These are phyloP conservation scores for Operophtera brumata DNA, from an alignment of 2,888 invertebrate genomes.

Conservation along the genomic window DNA sequence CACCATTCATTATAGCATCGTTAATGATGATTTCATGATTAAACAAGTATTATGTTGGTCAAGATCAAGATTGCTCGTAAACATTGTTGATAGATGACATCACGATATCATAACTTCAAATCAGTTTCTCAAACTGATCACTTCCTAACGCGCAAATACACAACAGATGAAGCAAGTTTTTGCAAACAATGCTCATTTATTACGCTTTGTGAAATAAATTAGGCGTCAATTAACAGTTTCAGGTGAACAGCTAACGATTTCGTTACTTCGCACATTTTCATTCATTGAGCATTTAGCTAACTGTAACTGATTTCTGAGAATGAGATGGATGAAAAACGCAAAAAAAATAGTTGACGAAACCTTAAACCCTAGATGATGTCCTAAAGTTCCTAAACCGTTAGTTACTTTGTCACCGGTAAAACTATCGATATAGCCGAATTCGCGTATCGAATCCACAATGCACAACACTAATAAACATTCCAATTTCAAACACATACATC, in stretches of 20 bases:
- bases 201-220: constrained; percentile 25
- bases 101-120: constrained; percentile 18
- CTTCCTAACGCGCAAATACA: constrained; percentile 13
- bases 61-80: constrained; percentile 15
- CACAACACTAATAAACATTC: constrained; percentile 49
- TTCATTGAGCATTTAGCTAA: constrained; percentile 18
- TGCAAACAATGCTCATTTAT: constrained; percentile 30
- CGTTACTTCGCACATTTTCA: constrained; percentile 32
- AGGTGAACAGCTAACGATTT: constrained; percentile 20
- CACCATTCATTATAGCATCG: too few species aligned
- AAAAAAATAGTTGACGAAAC: too few species aligned
- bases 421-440: constrained; percentile 50
- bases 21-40: neutral
- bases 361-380: too few species aligned
- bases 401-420: constrained; percentile 54
- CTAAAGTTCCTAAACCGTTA: constrained; percentile 43
- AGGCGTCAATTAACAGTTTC: constrained; percentile 27
- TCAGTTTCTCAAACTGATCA: constrained; percentile 16
- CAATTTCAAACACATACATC: constrained; percentile 51
- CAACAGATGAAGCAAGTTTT: constrained; percentile 24
- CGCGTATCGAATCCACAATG: constrained; percentile 60
- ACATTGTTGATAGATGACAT: constrained; percentile 19
- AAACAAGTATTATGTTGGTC: constrained; percentile 10
- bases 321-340: neutral
- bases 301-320: constrained; percentile 2